These are phyloP conservation scores for Thinocorus orbignyianus DNA, from an alignment of 2,113 vertebrate species.

Conservation along the genomic window DNA sequence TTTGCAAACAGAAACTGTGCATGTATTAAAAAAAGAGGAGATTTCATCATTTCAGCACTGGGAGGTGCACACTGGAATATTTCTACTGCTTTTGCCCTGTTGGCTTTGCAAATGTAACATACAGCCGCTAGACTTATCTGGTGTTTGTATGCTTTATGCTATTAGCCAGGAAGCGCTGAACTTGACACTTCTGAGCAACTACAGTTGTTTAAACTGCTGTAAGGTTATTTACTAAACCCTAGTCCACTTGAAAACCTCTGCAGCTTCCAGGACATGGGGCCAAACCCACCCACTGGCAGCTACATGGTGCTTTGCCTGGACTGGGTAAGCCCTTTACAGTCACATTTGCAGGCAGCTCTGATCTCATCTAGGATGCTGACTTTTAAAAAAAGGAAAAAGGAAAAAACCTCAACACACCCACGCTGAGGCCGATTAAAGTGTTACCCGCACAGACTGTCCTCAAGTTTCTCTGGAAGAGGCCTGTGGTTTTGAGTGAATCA, in stretches of 20 bases:
- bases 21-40: neutral
- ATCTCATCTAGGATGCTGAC: neutral
- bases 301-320: neutral
- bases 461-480: neutral
- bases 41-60: neutral
- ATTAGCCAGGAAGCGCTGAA: neutral
- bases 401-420: neutral
- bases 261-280: neutral
- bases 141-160: neutral
- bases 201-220: neutral
- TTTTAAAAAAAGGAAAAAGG: neutral
- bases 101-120: neutral
- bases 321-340: neutral
- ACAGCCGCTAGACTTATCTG: neutral
- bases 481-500: neutral
- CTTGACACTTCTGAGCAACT: neutral
- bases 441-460: neutral
- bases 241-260: neutral
- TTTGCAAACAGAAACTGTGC: neutral
- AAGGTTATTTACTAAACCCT: neutral
- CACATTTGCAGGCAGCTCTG: neutral
- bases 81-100: neutral
- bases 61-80: neutral
- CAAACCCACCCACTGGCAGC: neutral
- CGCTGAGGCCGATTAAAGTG: neutral